Evolutionary conservation across 2,888 invertebrate genomes (phyloP), one percentile per base, ranked within the genome.

Genomic region (Hydrotaea cyrtoneurina): DNA sequence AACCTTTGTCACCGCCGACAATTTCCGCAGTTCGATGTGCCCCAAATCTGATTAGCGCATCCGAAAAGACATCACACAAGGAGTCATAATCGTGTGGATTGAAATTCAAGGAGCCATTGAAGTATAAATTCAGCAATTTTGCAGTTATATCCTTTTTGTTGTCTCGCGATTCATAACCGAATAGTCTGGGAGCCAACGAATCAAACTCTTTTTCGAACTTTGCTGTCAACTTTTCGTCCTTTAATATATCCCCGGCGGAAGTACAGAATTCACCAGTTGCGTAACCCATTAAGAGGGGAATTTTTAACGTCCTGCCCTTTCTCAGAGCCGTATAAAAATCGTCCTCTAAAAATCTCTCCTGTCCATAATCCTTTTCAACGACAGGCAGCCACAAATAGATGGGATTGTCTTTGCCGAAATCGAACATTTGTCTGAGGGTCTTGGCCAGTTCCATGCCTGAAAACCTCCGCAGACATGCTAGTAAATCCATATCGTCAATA

Each of bases 231-330:
- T 31, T 7, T 0, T 17, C 2, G 36, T 81, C 71, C 15, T 53
- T 43, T 1, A 86, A 26, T 90, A 92, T 90, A 93, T 93, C 86
- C 57, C 91, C 91, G 21, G 93, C 92, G 5, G 90, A 89, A 2
- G 90, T 89, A 10, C 92, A 92, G 85, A 94, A 93, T 87, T 94
- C 94, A 57, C 93, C 93, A 72, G 92, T 91, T 0, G 93, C 93
- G 15, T 93, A 88, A n/a, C 94, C 94, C 46, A 92, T 91, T 0
- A 94, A 90, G 1, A 93, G 86, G 1, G 94, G 94, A 26, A 94
- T 93, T 23, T 62, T 26, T 0, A 57, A 46, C 31, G 77, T 69
- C 1, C n/a, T 17, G 11, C 5, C 4, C 13, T 23, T 7, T 72
- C 10, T 15, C 4, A n/a, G 46, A 4, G 0, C 64, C 50, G 90